A percentile compares a stretch with the other conserved stretches of the same genome.
Conservation (phyloP, 92 coral and sea anemone species). For the Zoanthus solanderi region DNA sequence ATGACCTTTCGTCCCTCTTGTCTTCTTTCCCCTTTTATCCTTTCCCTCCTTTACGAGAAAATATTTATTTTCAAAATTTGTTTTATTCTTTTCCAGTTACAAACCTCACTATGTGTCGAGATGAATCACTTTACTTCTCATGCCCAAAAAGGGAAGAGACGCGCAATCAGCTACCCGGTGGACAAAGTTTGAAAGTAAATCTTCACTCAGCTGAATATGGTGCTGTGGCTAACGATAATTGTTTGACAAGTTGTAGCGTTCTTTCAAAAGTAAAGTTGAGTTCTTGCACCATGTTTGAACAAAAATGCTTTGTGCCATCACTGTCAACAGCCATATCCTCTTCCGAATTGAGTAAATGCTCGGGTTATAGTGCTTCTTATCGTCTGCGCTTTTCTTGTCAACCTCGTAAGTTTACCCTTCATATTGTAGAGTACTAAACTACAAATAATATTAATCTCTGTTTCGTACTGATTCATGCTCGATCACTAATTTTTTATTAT, state of each 20-base stretch:
- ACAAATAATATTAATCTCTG: background rate
- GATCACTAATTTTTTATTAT: background rate
- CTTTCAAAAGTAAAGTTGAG: background rate
- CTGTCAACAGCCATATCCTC: background rate
- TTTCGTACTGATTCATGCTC: background rate
- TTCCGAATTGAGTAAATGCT: background rate
- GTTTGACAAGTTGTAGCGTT: background rate
- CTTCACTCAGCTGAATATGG: constrained; percentile 13
- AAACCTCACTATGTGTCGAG: background rate
- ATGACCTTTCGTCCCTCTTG: too few relatives aligned
- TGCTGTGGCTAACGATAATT: background rate
- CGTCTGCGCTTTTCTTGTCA: constrained; percentile 37
- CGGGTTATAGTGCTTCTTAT: background rate
- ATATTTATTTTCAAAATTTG: too few relatives aligned
- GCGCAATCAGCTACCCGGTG: background rate
- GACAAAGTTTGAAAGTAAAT: background rate
- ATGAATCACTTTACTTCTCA: background rate
- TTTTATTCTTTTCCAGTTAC: background rate
- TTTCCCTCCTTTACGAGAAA: too few relatives aligned
- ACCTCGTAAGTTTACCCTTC: background rate
- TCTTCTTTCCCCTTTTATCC: too few relatives aligned
- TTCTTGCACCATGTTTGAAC: background rate
- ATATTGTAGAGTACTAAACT: background rate
- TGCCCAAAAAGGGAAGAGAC: background rate
- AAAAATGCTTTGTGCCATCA: background rate